Conservation (phyloP, 53 echinoderm and acorn worm species). For the Hippasteria phrygiana region DNA sequence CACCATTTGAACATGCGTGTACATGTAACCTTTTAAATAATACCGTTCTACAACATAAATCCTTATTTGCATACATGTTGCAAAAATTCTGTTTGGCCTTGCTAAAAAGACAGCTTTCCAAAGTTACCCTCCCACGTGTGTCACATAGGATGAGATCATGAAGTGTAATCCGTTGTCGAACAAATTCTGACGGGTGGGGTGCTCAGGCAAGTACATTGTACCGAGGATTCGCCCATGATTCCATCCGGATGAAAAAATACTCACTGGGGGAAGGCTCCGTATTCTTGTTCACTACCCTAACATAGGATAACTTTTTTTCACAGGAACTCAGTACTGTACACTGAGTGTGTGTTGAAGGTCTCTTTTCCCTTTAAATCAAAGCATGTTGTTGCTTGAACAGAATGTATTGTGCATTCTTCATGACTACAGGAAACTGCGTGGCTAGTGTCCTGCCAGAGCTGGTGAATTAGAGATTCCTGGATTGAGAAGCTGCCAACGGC, state of each 20-base stretch:
- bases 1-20: no score
- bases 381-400: not conserved
- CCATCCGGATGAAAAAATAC: no score
- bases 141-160: not conserved
- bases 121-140: not conserved
- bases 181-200: conserved; percentile 3
- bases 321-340: no score
- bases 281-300: no score
- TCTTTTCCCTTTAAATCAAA: not conserved
- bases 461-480: not conserved
- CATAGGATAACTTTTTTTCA: no score
- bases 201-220: not conserved
- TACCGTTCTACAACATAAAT: no score
- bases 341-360: no score
- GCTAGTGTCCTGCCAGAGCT: conserved; percentile 13
- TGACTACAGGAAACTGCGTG: conserved; percentile 13
- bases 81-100: no score
- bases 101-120: not conserved
- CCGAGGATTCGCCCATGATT: not conserved
- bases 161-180: not conserved
- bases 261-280: no score
- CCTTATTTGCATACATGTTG: no score
- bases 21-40: no score
- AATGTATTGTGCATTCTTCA: not conserved
- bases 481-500: not conserved